Evolutionary conservation across 2,113 vertebrate species (phyloP), one percentile per base, ranked within the genome.

Genomic region (Pygathrix nemaeus): DNA sequence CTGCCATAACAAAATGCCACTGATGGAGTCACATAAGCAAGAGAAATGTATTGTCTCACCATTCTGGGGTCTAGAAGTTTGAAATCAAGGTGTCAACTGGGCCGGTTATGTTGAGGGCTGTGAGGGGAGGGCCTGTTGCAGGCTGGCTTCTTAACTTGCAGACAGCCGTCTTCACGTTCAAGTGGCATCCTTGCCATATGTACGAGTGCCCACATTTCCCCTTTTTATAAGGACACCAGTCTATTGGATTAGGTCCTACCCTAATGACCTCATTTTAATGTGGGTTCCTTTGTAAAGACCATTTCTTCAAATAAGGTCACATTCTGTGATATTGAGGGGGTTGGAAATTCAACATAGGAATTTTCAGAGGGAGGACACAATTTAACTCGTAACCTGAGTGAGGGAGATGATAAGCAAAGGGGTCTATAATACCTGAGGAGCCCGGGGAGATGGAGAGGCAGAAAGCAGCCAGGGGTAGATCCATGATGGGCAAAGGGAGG

Each of bases 171-270:
- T 79, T 32, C 38, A 4, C 6, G 20, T 78, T 23, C 32, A 2
- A 4, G 0, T 8, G 13, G 45, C 6, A 4, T 48, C 35, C 23
- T 73, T 61, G 32, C 27, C 2, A 0, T 57, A 45, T 27, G 6
- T 23, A 9, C 5, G 18, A 23, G 13, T 6, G 40, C 68, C 50
- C 45, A 35, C 10, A 48, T 45, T 3, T n/a, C 25, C n/a, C n/a
- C 64, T 43, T 25, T 52, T 38, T 12, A 40, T n/a, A 43, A 87
- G 45, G 57, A 35, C 68, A 21, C 35, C 4, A 8, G 43, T 64
- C 78, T 40, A 4, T 13, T 66, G 72, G 38, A 30, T 55, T 11
- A 70, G 18, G 13, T 7, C 57, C 40, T 73, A 30, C 9, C 25
- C 1, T 20, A n/a, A 25, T 18, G 20, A 30, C 3, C 79, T 75